Evolutionary conservation across 2,797 vertebrate species (phyloP).

Genomic region (Thalassophryne amazonica): DNA sequence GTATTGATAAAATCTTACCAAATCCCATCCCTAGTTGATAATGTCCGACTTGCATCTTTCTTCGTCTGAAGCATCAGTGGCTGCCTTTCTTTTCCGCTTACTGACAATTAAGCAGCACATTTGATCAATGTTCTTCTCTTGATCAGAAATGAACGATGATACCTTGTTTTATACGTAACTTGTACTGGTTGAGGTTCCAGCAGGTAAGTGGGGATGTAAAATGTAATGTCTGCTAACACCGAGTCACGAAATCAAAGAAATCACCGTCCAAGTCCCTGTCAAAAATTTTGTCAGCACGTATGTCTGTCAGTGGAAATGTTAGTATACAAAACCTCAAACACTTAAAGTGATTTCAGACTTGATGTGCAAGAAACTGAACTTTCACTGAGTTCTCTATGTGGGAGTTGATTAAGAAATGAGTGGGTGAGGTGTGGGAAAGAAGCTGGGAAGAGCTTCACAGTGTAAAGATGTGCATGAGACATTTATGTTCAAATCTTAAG

Average conservation of each 20-base stretch:
- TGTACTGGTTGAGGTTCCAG: conserved; percentile 31
- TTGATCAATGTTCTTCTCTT: not conserved
- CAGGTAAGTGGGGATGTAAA: conserved; percentile 10
- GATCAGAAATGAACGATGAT: not conserved
- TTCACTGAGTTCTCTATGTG: conserved; percentile 8
- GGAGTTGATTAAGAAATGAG: conserved; percentile 32
- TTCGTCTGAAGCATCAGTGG: conserved; percentile 1
- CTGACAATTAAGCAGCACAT: not conserved
- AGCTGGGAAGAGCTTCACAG: conserved; percentile 21
- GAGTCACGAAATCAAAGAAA: not conserved
- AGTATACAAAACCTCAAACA: conserved; percentile 29
- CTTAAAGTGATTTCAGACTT: conserved; percentile 32
- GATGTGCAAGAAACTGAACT: conserved; percentile 30
- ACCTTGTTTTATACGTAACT: conserved; percentile 27
- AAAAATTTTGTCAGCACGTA: conserved; percentile 42
- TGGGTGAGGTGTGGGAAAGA: conserved; percentile 44
- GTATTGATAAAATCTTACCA: too few relatives aligned
- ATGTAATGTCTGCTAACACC: conserved; percentile 24
- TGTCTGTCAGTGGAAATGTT: conserved; percentile 56
- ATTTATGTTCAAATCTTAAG: conserved; percentile 18
- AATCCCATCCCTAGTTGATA: too few relatives aligned
- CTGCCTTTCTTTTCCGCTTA: not conserved
- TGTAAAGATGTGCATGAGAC: conserved; percentile 10
- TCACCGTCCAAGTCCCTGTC: conserved; percentile 22
- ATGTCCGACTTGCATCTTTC: conserved; percentile 1